A percentile compares a stretch with the other conserved stretches of the same genome.
Conservation (phyloP, 2,113 vertebrate genomes). For the Thamnophis sirtalis region DNA sequence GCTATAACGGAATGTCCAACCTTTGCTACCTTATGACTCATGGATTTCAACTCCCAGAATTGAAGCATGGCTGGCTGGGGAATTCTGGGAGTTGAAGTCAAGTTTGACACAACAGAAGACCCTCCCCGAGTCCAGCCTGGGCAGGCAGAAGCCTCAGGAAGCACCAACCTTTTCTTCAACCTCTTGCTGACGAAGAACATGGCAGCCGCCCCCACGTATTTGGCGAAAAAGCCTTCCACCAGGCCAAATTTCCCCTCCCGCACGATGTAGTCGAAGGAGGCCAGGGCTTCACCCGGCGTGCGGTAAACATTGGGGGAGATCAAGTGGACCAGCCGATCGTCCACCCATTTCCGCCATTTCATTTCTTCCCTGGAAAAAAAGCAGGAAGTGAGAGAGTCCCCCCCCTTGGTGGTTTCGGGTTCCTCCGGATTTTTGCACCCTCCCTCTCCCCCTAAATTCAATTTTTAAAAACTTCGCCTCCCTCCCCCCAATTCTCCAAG, state of each 20-base stretch:
- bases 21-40: no score
- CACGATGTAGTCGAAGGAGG: slow-evolving; percentile 96
- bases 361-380: slow-evolving; percentile 84
- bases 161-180: slow-evolving; percentile 83
- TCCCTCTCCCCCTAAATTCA: neutral
- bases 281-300: slow-evolving; percentile 82
- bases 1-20: no score
- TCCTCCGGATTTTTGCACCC: neutral
- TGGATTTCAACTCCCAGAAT: neutral
- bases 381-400: neutral
- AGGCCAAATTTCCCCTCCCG: slow-evolving; percentile 89
- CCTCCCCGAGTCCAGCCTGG: neutral
- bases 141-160: accelerated
- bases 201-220: slow-evolving; percentile 87
- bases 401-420: neutral
- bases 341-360: slow-evolving; percentile 94
- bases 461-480: neutral
- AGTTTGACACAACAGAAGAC: neutral
- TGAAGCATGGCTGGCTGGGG: neutral
- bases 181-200: slow-evolving; percentile 93
- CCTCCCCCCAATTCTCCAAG: neutral
- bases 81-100: neutral
- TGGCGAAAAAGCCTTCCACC: slow-evolving; percentile 86
- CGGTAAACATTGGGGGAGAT: slow-evolving; percentile 97
- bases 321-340: slow-evolving; percentile 94